Conservation (phyloP, 2,888 invertebrate species). For the Itoplectis maculator region DNA sequence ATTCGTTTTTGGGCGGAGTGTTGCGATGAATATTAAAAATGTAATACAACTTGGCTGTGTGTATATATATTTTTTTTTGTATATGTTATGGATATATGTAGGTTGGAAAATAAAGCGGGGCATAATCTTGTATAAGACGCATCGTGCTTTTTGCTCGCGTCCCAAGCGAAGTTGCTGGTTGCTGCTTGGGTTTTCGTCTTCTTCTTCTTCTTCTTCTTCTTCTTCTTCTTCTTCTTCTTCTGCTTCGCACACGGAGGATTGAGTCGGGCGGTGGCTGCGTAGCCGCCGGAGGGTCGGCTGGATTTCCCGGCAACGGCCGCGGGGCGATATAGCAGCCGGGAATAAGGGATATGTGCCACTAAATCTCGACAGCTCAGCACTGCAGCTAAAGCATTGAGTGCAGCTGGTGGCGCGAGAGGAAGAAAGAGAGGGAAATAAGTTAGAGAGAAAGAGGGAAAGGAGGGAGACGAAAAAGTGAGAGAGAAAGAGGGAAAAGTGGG, state of each 20-base stretch:
- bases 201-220: no score
- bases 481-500: constrained; percentile 39
- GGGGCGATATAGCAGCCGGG: background rate
- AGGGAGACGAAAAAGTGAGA: no score
- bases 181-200: background rate
- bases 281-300: constrained; percentile 5
- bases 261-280: no score
- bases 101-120: constrained; percentile 49
- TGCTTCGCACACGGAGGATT: background rate
- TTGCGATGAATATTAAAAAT: constrained; percentile 29
- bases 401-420: background rate
- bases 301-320: constrained; percentile 18
- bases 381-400: constrained; percentile 16
- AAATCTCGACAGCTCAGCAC: constrained; percentile 73
- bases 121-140: constrained; percentile 51
- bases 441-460: no score
- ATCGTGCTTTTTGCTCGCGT: constrained; percentile 9
- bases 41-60: no score
- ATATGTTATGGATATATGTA: background rate
- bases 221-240: background rate
- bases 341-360: constrained; percentile 60
- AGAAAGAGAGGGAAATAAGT: constrained; percentile 33
- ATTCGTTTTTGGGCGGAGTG: no score
- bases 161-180: background rate
- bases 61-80: no score